Percentiles rank a stretch among this genome's conserved stretches.
phyloP scores from a whole-genome alignment of 2,888 invertebrate species.

The Cosmopolites sordidus region DNA sequence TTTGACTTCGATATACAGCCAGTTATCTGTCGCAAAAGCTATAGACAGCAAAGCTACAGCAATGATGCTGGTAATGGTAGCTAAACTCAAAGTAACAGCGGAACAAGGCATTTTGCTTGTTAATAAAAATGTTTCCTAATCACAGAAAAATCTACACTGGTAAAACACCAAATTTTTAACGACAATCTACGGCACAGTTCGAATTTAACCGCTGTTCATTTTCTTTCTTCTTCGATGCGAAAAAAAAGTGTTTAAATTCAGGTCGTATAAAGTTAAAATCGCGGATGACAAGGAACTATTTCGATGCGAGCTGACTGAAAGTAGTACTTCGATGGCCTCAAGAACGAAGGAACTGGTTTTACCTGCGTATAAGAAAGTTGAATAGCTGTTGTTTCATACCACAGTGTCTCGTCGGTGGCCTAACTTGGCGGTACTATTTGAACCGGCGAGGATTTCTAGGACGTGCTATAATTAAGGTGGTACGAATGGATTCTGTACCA shows the following conservation, averaged over 20 bases:
- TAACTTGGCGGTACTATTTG: slow-evolving; percentile 3
- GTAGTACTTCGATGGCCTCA: slow-evolving; percentile 26
- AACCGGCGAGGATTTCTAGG: no score
- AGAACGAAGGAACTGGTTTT: slow-evolving; percentile 28
- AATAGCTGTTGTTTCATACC: slow-evolving; percentile 28
- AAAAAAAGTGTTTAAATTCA: slow-evolving; percentile 15
- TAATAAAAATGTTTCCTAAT: background rate
- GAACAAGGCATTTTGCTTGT: slow-evolving; percentile 77
- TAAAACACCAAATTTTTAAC: slow-evolving; percentile 15
- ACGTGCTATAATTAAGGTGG: no score
- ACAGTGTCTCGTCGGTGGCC: slow-evolving; percentile 21
- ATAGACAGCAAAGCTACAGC: slow-evolving; percentile 90
- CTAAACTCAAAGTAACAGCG: slow-evolving; percentile 90
- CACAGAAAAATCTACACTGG: slow-evolving; percentile 5
- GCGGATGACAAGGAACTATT: slow-evolving; percentile 23
- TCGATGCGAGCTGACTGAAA: slow-evolving; percentile 10
- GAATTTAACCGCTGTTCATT: slow-evolving; percentile 15
- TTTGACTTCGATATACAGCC: slow-evolving; percentile 91
- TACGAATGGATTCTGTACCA: no score
- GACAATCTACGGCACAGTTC: background rate
- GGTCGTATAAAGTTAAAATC: slow-evolving; percentile 19
- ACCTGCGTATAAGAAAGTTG: slow-evolving; percentile 24
- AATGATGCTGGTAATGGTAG: slow-evolving; percentile 92
- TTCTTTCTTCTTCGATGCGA: slow-evolving; percentile 2
- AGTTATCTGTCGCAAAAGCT: slow-evolving; percentile 95